Base-by-base conservation (phyloP, 2,797 vertebrate genomes). In the Chromobotia macracanthus region DNA sequence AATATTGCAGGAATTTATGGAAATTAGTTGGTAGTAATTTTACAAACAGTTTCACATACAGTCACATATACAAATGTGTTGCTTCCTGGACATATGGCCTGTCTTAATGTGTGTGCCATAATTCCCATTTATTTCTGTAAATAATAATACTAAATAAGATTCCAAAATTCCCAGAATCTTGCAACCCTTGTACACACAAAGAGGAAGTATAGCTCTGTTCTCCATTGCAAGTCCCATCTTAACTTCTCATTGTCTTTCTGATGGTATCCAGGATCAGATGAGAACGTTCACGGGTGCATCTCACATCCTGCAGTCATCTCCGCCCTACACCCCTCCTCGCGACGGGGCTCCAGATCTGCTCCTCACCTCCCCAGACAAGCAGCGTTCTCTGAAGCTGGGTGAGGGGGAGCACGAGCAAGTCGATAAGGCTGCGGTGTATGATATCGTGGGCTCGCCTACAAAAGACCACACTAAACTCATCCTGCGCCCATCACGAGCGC, bases 401-500 rank as follows among this genome's bases (percentile, higher is more conserved):
- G 94, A 96, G 86, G 90, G 93, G 84, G 95, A 95, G 81, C 93
- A 95, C 84, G 96, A 97, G 75, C 94, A 96, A 88, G 95, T 92
- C 85, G 97, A 98, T 90, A 97, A 98, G 90, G 96, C 93, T 85
- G 93, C 96, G 80, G 95, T 97, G 95, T 99, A 98, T 83, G 96
- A 98, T 90, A 97, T 98, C 85, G 96, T 97, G 89, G 97, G 95
- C 90, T 97, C 97, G 88, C 97, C 97, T 84, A 95, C 95, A 88
- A 97, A 97, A 93, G 96, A 97, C 92, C 95, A 95, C 3, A 97
- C 95, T 82, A 98, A 98, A 90, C 95, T 97, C 87, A 97, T 95
- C 6, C 94, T 98, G 91, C 96, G 96, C 91, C 93, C 96, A 77
- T 94, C 95, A 86, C 94, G 96, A 90, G 93, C 96, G 89, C 96